Percentiles rank a stretch among this genome's conserved stretches.
Conservation (phyloP, 1,140 invertebrate genomes). For the Aphaenogaster rudis region DNA sequence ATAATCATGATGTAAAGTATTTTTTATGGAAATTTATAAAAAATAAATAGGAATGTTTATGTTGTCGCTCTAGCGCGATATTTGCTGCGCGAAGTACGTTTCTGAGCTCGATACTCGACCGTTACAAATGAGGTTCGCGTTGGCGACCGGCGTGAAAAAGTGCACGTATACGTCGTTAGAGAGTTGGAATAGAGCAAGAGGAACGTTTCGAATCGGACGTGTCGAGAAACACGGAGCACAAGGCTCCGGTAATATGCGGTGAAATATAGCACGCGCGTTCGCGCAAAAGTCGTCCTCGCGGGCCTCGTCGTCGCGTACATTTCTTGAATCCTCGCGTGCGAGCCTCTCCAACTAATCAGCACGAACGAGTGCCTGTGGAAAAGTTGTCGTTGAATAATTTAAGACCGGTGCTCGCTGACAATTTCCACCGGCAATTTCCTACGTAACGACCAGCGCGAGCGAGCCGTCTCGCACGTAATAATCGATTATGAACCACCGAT, state of each 20-base stretch:
- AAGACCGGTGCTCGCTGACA: background rate
- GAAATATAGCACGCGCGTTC: slow-evolving; percentile 23
- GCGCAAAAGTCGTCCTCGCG: background rate
- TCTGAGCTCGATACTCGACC: background rate
- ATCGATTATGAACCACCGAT: slow-evolving; percentile 26
- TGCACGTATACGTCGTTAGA: slow-evolving; percentile 23
- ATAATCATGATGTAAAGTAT: background rate
- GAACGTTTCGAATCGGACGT: background rate
- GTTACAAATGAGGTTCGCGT: slow-evolving; percentile 22
- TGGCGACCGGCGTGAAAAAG: background rate
- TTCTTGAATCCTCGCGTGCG: slow-evolving; percentile 16
- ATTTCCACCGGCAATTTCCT: background rate
- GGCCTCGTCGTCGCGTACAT: background rate
- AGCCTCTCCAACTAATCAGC: slow-evolving; percentile 27
- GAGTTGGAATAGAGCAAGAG: background rate
- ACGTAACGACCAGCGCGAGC: background rate
- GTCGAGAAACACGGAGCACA: background rate
- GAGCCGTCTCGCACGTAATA: background rate
- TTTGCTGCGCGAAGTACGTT: background rate
- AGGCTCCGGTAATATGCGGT: background rate
- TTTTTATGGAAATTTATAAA: too few relatives aligned
- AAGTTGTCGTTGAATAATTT: slow-evolving; percentile 53
- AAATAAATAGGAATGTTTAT: background rate
- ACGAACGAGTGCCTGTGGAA: slow-evolving; percentile 1
- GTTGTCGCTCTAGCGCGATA: background rate